These are phyloP conservation scores for Drosophila cracens DNA, from an alignment of 2,888 invertebrate genomes.

Conservation along the genomic window DNA sequence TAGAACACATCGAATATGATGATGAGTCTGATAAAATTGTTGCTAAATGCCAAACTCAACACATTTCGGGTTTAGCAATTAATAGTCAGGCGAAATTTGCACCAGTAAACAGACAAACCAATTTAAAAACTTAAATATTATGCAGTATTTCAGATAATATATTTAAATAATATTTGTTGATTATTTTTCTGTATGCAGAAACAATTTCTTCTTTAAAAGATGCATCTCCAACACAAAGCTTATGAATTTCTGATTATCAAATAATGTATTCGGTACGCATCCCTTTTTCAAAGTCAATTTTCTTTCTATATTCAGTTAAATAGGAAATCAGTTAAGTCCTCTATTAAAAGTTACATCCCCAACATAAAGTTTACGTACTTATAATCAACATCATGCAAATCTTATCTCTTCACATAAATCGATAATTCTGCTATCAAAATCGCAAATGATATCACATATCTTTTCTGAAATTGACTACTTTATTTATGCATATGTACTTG, in stretches of 20 bases:
- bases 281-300: not conserved
- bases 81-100: not conserved
- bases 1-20: not conserved
- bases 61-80: slow-evolving; percentile 23
- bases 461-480: not conserved
- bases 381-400: not conserved
- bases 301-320: not conserved
- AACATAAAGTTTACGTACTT: not conserved
- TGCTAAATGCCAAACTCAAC: slow-evolving; percentile 34
- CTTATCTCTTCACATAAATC: not conserved
- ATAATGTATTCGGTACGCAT: not conserved
- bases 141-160: not conserved
- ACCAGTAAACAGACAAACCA: not conserved
- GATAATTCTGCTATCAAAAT: not conserved
- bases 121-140: not conserved
- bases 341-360: not conserved
- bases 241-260: not conserved
- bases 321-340: not conserved
- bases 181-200: not conserved
- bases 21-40: not conserved
- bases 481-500: not conserved
- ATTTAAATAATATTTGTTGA: not conserved
- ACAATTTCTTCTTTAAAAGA: not conserved
- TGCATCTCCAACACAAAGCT: not conserved
- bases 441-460: not conserved